These are phyloP conservation scores for Callyntrura guangdongensis DNA, from an alignment of 2,888 invertebrate species.

Conservation along the genomic window DNA sequence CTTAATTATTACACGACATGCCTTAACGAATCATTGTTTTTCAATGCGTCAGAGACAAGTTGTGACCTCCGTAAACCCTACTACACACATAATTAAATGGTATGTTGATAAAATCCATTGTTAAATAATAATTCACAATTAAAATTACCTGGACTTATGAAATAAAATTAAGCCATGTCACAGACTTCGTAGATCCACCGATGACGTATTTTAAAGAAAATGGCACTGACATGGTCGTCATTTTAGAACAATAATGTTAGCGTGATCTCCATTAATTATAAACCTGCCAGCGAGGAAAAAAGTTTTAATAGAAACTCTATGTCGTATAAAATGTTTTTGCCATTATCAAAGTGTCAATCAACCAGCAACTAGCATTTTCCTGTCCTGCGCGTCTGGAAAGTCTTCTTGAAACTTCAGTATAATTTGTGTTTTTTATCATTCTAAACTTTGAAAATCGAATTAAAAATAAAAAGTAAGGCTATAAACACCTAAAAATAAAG, in stretches of 20 bases:
- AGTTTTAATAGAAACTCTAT: neutral
- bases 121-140: no score
- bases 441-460: neutral
- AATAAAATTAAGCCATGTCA: neutral
- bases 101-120: no score
- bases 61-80: neutral
- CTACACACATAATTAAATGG: no score
- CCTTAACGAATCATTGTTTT: constrained; percentile 52
- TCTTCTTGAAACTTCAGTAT: neutral
- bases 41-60: neutral
- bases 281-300: neutral
- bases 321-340: neutral
- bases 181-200: neutral
- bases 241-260: neutral
- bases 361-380: neutral
- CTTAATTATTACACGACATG: constrained; percentile 24
- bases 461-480: neutral
- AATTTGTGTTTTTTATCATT: no score
- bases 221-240: neutral
- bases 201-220: neutral
- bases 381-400: neutral
- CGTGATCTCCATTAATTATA: neutral
- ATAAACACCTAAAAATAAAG: neutral
- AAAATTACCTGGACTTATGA: neutral
- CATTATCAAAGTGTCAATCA: constrained; percentile 42